phyloP scores from a whole-genome alignment of 2,113 vertebrate genomes.

The Lycocorax pyrrhopterus region DNA sequence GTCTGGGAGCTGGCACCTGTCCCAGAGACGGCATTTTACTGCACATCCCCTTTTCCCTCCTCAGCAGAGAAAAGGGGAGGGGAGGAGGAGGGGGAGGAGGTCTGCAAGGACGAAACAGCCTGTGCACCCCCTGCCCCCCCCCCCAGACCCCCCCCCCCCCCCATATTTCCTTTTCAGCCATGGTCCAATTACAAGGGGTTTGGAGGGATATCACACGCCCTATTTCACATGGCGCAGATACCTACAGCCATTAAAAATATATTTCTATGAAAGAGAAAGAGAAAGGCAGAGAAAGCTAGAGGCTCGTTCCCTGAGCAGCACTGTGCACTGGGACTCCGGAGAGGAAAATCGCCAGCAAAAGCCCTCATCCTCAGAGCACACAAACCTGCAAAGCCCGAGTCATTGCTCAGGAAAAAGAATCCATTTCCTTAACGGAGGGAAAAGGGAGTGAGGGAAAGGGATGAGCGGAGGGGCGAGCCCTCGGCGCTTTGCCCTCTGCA shows the following conservation, averaged over 20 bases:
- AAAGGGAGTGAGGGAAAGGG: neutral
- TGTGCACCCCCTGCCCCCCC: neutral
- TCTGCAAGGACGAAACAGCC: neutral
- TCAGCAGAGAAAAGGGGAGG: conserved; percentile 38
- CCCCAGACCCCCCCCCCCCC: neutral
- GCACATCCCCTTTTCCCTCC: conserved; percentile 73
- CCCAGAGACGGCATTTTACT: conserved; percentile 76
- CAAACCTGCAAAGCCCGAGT: conserved; percentile 2
- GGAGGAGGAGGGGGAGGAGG: conserved; percentile 38
- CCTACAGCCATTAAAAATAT: neutral
- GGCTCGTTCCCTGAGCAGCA: neutral
- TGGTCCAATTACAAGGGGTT: conserved; percentile 15
- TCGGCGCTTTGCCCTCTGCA: neutral
- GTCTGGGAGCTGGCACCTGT: conserved; percentile 82
- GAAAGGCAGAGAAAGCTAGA: neutral
- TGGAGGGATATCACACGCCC: neutral
- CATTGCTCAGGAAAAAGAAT: conserved; percentile 6
- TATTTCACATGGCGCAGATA: neutral
- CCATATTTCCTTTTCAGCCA: conserved; percentile 32
- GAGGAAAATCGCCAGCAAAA: neutral
- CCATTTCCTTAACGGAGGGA: neutral
- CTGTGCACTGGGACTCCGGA: neutral
- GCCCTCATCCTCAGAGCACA: neutral
- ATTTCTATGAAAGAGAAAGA: neutral
- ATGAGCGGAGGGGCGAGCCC: conserved; percentile 8